Conservation (phyloP, 1,140 invertebrate genomes). For the Pseudomyrmex sp. region DNA sequence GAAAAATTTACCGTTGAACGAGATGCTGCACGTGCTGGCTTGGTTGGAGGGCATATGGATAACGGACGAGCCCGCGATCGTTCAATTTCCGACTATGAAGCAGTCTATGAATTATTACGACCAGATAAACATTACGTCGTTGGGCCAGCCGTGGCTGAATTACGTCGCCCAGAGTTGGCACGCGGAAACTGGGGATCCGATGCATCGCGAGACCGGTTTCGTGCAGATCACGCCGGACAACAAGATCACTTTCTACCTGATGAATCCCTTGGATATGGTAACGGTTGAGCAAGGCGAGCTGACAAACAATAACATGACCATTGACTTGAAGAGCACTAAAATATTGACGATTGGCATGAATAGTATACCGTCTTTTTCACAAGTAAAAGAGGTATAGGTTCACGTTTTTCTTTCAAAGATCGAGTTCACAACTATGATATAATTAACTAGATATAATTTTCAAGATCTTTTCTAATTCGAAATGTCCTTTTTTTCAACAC, state of each 20-base stretch:
- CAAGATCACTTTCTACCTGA: constrained; percentile 86
- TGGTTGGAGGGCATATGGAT: too few species aligned
- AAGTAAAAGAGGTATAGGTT: constrained; percentile 82
- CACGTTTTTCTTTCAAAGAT: neutral
- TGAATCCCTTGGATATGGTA: constrained; percentile 88
- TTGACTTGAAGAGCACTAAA: constrained; percentile 84
- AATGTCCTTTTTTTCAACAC: constrained; percentile 43
- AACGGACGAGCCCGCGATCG: too few species aligned
- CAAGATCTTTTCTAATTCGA: too few species aligned
- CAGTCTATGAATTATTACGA: too few species aligned
- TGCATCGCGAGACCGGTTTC: constrained; percentile 86
- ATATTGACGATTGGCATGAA: constrained; percentile 83
- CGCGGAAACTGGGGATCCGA: too few species aligned
- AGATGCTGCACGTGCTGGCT: too few species aligned
- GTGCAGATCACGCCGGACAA: constrained; percentile 87
- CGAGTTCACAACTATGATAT: neutral
- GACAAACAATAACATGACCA: constrained; percentile 64
- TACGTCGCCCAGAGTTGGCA: too few species aligned
- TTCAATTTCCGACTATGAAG: too few species aligned
- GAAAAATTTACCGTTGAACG: too few species aligned
- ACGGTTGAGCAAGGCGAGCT: constrained; percentile 87
- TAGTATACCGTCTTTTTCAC: constrained; percentile 78
- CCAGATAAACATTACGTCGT: too few species aligned
- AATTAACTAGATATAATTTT: too few species aligned
- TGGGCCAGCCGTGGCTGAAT: too few species aligned